Evolutionary conservation across 2,113 vertebrate species (phyloP), one percentile per base, ranked within the genome.

Genomic region (Chloebia gouldiae): DNA sequence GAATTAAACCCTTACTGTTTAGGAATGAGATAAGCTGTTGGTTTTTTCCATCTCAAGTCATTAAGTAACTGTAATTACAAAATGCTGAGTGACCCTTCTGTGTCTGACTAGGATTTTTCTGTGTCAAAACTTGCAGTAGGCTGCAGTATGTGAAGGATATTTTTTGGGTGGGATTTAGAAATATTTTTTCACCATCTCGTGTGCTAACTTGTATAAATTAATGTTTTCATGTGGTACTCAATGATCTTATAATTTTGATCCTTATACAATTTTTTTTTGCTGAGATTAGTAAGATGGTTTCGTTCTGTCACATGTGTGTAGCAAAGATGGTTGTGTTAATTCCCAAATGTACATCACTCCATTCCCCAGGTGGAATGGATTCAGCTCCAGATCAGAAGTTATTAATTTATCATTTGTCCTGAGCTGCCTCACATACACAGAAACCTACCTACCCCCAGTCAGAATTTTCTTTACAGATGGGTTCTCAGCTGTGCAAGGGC

Each of bases 161-260:
- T 23, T n/a, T 69, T 37, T 19, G 6, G 6, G 7, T 22, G 40
- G 17, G 11, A 70, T 82, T 44, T 77, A 53, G 63, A 79, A 78
- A 31, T 66, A 11, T 1, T 12, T 73, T 75, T 76, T 81, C 10
- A 57, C 11, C 4, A 6, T 78, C 22, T 53, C 0, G 0, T 57
- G 8, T 50, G 13, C 8, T 53, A n/a, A 37, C 4, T 50, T 81
- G 9, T 2, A 44, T 63, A 83, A 86, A 49, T 61, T 5, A 0
- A 9, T 19, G 2, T 81, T 83, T 77, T 86, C 31, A 7, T 37
- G 11, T 66, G 7, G 3, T 53, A 30, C 9, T 87, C 31, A 21
- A 21, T 63, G 10, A 12, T 33, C 12, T 47, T 59, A 23, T 13
- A n/a, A 24, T 73, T 92, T 76, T 72, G 10, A 3, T 71, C 45